These are phyloP conservation scores for Drosophila sp. DNA, from an alignment of 1,140 invertebrate genomes.

Conservation along the genomic window DNA sequence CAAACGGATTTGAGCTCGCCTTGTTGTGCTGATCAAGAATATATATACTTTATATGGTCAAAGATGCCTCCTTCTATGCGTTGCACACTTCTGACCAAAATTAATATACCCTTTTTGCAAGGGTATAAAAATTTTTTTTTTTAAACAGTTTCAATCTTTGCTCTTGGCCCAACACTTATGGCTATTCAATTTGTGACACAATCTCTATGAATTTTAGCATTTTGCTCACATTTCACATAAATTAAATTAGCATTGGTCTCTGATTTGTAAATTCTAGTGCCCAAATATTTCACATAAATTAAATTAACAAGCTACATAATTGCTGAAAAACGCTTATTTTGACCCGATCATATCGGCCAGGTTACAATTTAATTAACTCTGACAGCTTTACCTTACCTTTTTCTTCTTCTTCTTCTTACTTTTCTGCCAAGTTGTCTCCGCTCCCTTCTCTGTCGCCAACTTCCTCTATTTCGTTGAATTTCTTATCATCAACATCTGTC, in stretches of 20 bases:
- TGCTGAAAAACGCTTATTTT: constrained; percentile 28
- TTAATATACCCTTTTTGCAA: too few species aligned
- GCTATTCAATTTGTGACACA: too few species aligned
- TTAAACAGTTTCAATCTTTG: too few species aligned
- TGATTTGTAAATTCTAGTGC: background rate
- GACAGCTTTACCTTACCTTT: constrained; percentile 58
- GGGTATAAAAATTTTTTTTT: too few species aligned
- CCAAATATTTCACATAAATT: background rate
- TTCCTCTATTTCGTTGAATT: background rate
- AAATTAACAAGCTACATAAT: constrained; percentile 1
- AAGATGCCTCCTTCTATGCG: too few species aligned
- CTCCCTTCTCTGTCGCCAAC: background rate
- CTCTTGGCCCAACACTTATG: too few species aligned
- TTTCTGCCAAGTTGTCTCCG: background rate
- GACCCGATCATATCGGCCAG: constrained; percentile 46
- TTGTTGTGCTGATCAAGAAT: too few species aligned
- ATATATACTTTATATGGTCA: too few species aligned
- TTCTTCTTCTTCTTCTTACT: constrained; percentile 19
- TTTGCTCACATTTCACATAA: background rate
- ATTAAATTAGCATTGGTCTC: background rate
- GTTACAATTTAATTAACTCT: constrained; percentile 74
- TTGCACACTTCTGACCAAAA: too few species aligned
- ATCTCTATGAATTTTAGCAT: background rate
- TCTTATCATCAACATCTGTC: constrained; percentile 49
- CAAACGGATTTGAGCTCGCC: too few species aligned